Conservation (phyloP, 2,113 vertebrate genomes). For the Cettia cetti region DNA sequence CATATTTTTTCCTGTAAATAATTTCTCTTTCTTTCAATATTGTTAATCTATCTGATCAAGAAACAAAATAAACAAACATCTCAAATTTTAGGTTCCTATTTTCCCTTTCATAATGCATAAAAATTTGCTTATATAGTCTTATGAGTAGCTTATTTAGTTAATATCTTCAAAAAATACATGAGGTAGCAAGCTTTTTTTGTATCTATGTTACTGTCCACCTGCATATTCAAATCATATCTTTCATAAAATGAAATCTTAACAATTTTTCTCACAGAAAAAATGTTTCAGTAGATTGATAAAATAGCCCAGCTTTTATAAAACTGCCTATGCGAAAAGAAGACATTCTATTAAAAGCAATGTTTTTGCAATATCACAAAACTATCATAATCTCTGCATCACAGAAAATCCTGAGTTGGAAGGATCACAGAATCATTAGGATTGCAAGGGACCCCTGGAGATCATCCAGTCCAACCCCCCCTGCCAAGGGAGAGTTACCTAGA, state of each 20-base stretch:
- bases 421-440: not conserved
- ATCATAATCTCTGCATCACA: not conserved
- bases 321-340: not conserved
- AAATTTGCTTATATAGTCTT: not conserved
- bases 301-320: not conserved
- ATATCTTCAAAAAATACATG: not conserved
- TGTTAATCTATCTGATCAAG: not conserved
- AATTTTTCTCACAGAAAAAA: not conserved
- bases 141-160: not conserved
- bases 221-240: not conserved
- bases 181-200: not conserved
- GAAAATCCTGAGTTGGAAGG: not conserved
- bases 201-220: not conserved
- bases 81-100: not conserved
- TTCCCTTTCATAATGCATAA: not conserved
- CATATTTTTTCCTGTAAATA: not conserved
- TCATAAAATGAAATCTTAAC: not conserved
- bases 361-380: not conserved
- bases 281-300: not conserved
- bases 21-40: not conserved
- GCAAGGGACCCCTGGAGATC: not conserved
- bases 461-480: rapidly evolving
- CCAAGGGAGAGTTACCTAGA: not conserved
- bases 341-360: not conserved
- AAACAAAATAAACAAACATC: not conserved